These are phyloP conservation scores for Illadopsis cleaveri DNA, from an alignment of 2,113 vertebrate genomes.

Conservation along the genomic window DNA sequence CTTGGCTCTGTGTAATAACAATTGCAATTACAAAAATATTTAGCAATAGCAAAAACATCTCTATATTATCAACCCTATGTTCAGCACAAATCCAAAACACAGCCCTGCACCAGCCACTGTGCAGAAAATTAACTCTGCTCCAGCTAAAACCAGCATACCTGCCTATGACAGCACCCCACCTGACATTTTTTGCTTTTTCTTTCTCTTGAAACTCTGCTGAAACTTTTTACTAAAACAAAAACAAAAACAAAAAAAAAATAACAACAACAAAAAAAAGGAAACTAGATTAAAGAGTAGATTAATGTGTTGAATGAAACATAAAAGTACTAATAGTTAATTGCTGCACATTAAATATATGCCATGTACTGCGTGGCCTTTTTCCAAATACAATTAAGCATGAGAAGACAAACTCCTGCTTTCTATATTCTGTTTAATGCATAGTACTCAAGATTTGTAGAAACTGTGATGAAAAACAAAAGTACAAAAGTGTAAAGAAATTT, in stretches of 20 bases:
- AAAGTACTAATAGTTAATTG: not conserved
- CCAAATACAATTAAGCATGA: not conserved
- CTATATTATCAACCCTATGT: not conserved
- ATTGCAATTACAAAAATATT: not conserved
- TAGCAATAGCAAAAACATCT: not conserved
- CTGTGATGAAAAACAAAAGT: not conserved
- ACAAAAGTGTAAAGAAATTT: not conserved
- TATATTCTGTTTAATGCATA: not conserved
- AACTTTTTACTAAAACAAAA: not conserved
- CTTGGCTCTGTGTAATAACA: not conserved
- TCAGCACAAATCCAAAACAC: not conserved
- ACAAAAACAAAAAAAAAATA: no score
- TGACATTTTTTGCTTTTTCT: fast-evolving
- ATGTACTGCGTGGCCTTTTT: not conserved
- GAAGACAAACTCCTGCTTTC: not conserved
- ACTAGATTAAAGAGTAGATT: not conserved
- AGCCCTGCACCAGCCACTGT: no score
- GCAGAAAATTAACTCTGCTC: not conserved
- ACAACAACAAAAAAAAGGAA: not conserved
- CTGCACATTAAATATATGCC: not conserved
- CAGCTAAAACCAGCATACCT: not conserved
- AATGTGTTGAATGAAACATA: not conserved
- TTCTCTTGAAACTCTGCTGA: not conserved
- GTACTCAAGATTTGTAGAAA: not conserved
- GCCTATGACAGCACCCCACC: not conserved